Base-by-base conservation (phyloP, 2,797 vertebrate genomes). In the Macroramphosus scolopax region DNA sequence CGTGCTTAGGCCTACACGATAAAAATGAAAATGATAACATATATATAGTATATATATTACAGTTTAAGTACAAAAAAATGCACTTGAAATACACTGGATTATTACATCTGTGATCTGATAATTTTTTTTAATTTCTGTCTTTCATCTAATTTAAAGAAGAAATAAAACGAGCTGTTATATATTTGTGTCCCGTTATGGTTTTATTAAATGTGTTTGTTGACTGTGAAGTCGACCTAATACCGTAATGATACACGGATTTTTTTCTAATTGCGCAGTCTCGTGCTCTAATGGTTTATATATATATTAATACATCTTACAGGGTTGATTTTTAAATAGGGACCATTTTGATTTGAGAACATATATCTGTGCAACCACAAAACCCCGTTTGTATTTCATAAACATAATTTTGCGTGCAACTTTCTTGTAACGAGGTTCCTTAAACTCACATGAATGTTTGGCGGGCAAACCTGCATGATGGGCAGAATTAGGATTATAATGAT, bases 11-110 rank as follows among this genome's bases (percentile, higher is more conserved):
- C 73, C 82, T 73, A 81, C 92, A 92, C 91, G 91, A 92, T 91
- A 90, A 89, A 72, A 79, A 61, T 88, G 87, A 92, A 94, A 87
- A 88, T 80, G 74, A 87, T 56, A 86, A 83, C 75, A 77, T 89
- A 89, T 87, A 90, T 88, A 89, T 86, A 83, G 48, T 47, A 54
- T 90, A 88, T 91, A 83, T 84, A 83, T 82, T 91, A 91, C 92
- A 94, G 91, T 97, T 94, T 96, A 95, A 93, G 94, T 95, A 93
- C 93, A 91, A 94, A 91, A 91, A 95, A 86, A 98, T 98, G 97
- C 97, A 99, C 97, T 98, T 97, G 93, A 95, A 94, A 95, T 95
- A 99, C 97, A 99, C 97, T 99, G 97, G 97, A 98, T 92, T 94
- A 95, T 93, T 92, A 95, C 92, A 91, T 95, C 93, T 94, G 93